Base-by-base conservation (phyloP, 2,797 vertebrate species). In the Cirrhinus molitorella region DNA sequence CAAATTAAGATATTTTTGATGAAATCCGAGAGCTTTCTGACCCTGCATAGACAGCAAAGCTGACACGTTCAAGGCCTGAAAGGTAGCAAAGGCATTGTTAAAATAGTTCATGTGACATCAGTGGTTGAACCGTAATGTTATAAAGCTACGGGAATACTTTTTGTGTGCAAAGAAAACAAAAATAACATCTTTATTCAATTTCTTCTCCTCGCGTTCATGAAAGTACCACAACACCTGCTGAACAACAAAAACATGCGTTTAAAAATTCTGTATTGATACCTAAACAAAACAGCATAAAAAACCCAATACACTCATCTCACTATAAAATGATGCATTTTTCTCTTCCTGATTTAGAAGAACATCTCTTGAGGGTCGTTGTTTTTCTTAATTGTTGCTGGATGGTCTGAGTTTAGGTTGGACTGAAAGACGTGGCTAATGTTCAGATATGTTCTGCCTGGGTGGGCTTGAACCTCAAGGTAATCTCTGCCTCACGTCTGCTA, bases 391-490 rank as follows among this genome's bases (percentile, higher is more conserved):
- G 34, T 63, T 53, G 28, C 25, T 74, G 28, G 71, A 75, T 37
- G 28, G 25, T 40, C 9, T 31, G 23, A 57, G 68, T 71, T 72
- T 78, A 78, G 37, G 7, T 59, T 81, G 37, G 53, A 49, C 13
- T 81, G 43, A 81, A 84, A 89, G 84, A 89, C 68, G 47, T 70
- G 61, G 68, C 92, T 89, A 92, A 93, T 93, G 94, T 92, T 90
- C 91, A 92, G 93, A 94, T 94, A 92, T 90, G 92, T 94, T 96
- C 95, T 94, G 92, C 94, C 85, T 95, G 94, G 95, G 95, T 96
- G 96, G 95, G 90, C 94, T 71, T 82, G 89, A 85, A 91, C 89
- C 90, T 90, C 77, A 91, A 93, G 92, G 92, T 94, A 95, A 96
- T 95, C 93, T 95, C 93, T 92, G 91, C 92, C 89, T 90, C 90